Base-by-base conservation (phyloP, 2,888 invertebrate genomes). In the Pardosa pseudoannulata region DNA sequence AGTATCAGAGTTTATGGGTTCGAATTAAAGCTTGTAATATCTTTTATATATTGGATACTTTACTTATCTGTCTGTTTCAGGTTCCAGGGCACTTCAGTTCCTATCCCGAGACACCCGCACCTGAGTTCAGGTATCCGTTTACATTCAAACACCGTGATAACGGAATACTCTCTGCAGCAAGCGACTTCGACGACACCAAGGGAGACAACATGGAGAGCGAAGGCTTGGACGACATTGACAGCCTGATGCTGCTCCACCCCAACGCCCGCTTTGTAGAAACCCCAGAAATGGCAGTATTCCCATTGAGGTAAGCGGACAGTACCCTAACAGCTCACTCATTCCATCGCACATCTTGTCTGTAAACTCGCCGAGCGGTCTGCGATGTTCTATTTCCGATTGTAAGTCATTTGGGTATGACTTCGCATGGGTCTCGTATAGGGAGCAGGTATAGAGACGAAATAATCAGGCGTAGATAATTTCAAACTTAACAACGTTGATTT, bases 91-190 rank as follows among this genome's bases (percentile, higher is more conserved):
- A 71, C 0, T 72, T 67, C 23, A 19, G 65, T 3, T 76, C 71
- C 2, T 83, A 82, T 32, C 71, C 82, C 0, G 82, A 82, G 46
- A 82, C 71, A 19, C 82, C 75, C 2, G 67, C 75, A 23, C 75
- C 82, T 11, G 83, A 83, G 13, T 83, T 27, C 39, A 76, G 76
- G 0, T 82, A 82, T 62, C 82, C 82, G 0, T 76, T 64, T 65
- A 50, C 76, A 6, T 83, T 83, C 65, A 71, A 72, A 64, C 76
- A 83, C n/a, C 71, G 72, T 16, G 76, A 72, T 32, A 50, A 67
- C 7, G 39, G 78, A 41, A 28, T 83, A 16, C 5, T 83, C 36
- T 0, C 16, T 0, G 7, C 82, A 0, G 73, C 6, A 11, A 75
- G 32, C n/a, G 82, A 82, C 0, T 2, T 65, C 46, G 81, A 74